These are phyloP conservation scores for Platichthys flesus DNA, from an alignment of 2,113 vertebrate genomes.

Conservation along the genomic window DNA sequence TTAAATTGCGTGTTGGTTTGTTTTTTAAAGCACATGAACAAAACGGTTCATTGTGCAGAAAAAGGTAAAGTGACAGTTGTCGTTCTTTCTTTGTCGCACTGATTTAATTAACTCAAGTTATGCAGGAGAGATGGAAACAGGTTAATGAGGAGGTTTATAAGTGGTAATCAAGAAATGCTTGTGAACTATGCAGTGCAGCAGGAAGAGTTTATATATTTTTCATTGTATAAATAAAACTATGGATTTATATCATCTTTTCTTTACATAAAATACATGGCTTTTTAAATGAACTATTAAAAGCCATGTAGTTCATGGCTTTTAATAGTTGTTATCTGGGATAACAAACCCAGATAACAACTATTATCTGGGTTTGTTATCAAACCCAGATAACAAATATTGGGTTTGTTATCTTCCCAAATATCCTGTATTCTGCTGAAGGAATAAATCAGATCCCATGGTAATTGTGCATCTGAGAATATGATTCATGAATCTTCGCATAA, in stretches of 20 bases:
- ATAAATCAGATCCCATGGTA: neutral
- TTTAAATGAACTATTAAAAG: neutral
- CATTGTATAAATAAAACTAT: neutral
- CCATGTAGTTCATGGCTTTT: too few species aligned
- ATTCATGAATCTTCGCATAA: neutral
- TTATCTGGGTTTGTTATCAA: too few species aligned
- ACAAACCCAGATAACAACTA: too few species aligned
- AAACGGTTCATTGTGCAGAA: neutral
- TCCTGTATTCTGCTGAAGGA: neutral
- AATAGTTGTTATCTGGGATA: too few species aligned
- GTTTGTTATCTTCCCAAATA: neutral
- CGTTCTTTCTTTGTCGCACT: neutral
- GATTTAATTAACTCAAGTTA: conserved; percentile 3
- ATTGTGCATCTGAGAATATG: neutral
- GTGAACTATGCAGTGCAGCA: neutral
- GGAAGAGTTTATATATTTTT: neutral
- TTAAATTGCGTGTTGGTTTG: neutral
- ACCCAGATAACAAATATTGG: too few species aligned
- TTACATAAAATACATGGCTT: neutral
- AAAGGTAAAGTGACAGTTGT: neutral
- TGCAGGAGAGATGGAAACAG: conserved; percentile 10
- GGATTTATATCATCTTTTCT: too few species aligned
- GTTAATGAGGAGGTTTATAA: neutral
- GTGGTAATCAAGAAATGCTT: conserved; percentile 1
- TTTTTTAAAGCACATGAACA: neutral